Conservation (phyloP, 2,797 vertebrate species). For the Molossus alvarezi region DNA sequence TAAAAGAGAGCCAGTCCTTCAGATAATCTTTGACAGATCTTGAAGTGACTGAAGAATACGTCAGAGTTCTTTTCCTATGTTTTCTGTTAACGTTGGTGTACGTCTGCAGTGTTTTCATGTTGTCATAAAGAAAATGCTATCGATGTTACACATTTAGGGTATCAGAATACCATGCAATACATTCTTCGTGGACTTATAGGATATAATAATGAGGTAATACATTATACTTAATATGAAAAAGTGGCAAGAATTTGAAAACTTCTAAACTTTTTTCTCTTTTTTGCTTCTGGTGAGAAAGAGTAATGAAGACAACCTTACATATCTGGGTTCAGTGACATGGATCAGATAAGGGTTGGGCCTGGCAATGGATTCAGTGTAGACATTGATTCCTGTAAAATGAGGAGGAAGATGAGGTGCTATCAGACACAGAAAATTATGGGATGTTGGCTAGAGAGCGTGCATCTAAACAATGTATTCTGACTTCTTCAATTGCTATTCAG, state of each 20-base stretch:
- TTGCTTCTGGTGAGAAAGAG: conserved; percentile 11
- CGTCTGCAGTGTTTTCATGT: background rate
- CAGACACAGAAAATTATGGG: background rate
- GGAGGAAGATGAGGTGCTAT: background rate
- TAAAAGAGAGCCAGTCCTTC: background rate
- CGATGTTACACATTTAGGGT: background rate
- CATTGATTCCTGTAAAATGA: background rate
- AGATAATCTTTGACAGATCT: conserved; percentile 30
- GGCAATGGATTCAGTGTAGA: background rate
- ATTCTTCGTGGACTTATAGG: background rate
- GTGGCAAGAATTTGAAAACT: background rate
- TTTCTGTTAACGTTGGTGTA: conserved; percentile 1
- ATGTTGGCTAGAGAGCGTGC: background rate
- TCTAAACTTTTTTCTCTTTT: background rate
- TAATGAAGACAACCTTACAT: background rate
- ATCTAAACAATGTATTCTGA: background rate
- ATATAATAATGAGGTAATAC: background rate
- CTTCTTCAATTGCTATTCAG: background rate
- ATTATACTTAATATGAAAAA: conserved; percentile 31
- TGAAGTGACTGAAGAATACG: background rate
- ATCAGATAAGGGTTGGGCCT: background rate
- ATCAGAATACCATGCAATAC: background rate
- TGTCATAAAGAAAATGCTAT: background rate
- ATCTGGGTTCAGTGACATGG: background rate
- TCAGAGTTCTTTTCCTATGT: conserved; percentile 1